A percentile compares a stretch with the other conserved stretches of the same genome.
Conservation (phyloP, 2,113 vertebrate species). For the Bolborhynchus lineola region DNA sequence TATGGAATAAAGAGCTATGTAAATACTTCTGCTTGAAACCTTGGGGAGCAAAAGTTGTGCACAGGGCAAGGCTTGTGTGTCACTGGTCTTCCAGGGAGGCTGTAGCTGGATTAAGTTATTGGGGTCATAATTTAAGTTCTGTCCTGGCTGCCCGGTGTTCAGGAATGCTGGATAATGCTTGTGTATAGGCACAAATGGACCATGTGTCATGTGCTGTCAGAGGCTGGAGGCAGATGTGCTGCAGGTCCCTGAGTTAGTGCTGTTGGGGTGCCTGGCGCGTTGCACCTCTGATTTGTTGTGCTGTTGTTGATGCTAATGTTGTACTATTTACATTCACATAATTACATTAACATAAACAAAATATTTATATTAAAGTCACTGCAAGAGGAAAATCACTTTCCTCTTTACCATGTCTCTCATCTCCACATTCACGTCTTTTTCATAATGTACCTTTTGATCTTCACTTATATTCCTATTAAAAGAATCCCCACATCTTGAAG, state of each 20-base stretch:
- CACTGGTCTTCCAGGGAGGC: not conserved
- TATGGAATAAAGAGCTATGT: not conserved
- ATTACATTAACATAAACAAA: conserved; percentile 58
- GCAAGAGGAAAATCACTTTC: not conserved
- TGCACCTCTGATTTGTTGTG: not conserved
- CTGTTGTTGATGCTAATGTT: not conserved
- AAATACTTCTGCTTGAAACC: not conserved
- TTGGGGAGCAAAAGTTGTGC: not conserved
- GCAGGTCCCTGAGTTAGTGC: not conserved
- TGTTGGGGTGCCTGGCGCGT: not conserved
- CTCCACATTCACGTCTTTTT: not conserved
- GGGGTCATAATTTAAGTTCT: not conserved
- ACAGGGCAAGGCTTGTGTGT: not conserved
- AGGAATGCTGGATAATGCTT: not conserved
- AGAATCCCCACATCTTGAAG: not conserved
- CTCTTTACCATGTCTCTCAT: not conserved
- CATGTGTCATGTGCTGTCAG: not conserved
- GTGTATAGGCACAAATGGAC: not conserved
- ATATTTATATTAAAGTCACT: not conserved
- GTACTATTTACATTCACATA: not conserved
- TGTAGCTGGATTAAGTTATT: not conserved
- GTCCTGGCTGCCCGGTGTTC: not conserved
- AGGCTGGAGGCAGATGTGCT: not conserved
- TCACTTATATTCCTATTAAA: not conserved
- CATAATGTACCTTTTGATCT: not conserved